Evolutionary conservation across 2,797 vertebrate species (phyloP), one percentile per base, ranked within the genome.

Genomic region (Falco biarmicus): DNA sequence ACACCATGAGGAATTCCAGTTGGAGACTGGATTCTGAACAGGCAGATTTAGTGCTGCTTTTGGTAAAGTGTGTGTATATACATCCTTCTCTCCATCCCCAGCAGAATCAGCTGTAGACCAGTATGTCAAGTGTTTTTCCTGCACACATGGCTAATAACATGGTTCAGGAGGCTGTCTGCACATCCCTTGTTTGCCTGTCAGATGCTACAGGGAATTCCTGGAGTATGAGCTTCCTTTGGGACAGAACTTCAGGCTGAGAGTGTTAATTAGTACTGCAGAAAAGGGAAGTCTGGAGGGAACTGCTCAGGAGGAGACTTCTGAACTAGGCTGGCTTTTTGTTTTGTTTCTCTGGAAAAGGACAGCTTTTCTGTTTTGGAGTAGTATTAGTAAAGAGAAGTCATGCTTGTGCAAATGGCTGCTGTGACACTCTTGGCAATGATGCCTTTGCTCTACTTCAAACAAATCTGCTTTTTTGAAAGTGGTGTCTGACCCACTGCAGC

Each of bases 211-310:
- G 89, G 93, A 87, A 53, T 92, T 25, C 51, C 60, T 83, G 51
- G 75, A 86, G 64, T 39, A 70, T 59, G 66, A 96, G 69, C 83
- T 93, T 88, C 93, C 92, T 84, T 43, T 94, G 96, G 89, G 92
- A 83, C 65, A 90, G 91, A 56, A n/a, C 89, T 94, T 48, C 70
- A 80, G 87, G 92, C 87, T 73, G 31, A 93, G 59, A 1, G 1
- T 84, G 82, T 70, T 96, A 88, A 93, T 96, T 96, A 94, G 70
- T 26, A 11, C 73, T 88, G 84, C 76, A 92, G 81, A 83, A 84
- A 73, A 84, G 60, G 15, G 45, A 92, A 71, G 22, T 92, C 90
- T 87, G 65, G 85, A 68, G 84, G 71, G 73, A 96, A 15, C 75
- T 64, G 64, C 86, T 96, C 86, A 71, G 78, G 43, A 89, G 37